phyloP scores from a whole-genome alignment of 1,140 invertebrate genomes.

The Drosophila gunungcola region DNA sequence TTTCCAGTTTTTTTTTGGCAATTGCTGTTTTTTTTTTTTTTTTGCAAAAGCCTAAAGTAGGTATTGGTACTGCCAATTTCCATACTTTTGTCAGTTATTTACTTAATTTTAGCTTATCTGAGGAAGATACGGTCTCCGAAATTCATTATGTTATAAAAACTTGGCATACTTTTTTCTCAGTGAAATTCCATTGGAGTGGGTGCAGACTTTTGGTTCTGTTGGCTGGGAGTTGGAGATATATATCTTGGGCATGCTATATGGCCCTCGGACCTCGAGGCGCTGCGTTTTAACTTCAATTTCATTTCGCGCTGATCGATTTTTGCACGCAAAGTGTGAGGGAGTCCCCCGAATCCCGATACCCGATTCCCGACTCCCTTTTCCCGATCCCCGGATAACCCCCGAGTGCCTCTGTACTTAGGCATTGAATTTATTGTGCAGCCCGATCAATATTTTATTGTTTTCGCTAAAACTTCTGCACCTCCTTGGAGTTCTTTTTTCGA shows the following conservation, averaged over 20 bases:
- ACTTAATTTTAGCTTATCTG: too few species aligned
- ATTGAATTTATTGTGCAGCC: conserved; percentile 75
- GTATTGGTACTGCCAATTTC: too few species aligned
- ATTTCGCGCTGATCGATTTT: conserved; percentile 82
- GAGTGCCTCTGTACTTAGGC: conserved; percentile 68
- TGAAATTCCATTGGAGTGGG: background rate
- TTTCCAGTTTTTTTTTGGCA: too few species aligned
- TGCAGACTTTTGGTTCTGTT: conserved; percentile 12
- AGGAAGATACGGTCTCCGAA: too few species aligned
- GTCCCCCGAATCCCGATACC: conserved; percentile 18
- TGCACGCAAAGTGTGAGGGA: conserved; percentile 82
- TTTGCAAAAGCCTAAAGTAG: too few species aligned
- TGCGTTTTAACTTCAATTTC: conserved; percentile 79
- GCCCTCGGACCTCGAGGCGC: conserved; percentile 54
- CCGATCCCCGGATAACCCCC: background rate
- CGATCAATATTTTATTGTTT: conserved; percentile 78
- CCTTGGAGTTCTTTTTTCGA: conserved; percentile 27
- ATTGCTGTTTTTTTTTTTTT: too few species aligned
- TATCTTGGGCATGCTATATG: conserved; percentile 56
- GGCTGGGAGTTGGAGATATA: conserved; percentile 25
- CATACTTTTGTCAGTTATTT: too few species aligned
- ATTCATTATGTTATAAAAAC: too few species aligned
- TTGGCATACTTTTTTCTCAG: background rate
- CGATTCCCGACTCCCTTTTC: background rate
- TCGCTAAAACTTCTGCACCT: conserved; percentile 70